Evolutionary conservation across 2,888 invertebrate species (phyloP).

Genomic region (Balanococcus diminutus): DNA sequence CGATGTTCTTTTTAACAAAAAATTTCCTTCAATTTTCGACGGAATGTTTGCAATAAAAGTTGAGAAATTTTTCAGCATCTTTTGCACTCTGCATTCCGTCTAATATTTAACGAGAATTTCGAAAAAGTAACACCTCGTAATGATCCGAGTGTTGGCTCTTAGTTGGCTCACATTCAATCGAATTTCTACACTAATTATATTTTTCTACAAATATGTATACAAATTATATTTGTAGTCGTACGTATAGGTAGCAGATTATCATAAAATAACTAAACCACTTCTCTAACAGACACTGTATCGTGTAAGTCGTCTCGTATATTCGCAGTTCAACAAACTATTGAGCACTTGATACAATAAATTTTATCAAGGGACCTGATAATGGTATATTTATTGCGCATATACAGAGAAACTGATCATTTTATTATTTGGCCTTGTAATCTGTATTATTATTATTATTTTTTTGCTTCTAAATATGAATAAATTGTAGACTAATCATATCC

Average conservation of each 20-base stretch:
- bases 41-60: not conserved
- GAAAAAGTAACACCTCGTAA: not conserved
- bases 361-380: not conserved
- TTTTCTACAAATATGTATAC: not conserved
- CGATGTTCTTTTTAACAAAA: not conserved
- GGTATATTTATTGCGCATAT: not conserved
- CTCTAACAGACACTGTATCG: not conserved
- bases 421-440: not conserved
- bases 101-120: not conserved
- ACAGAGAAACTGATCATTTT: not conserved
- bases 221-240: not conserved
- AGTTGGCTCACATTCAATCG: not conserved
- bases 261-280: not conserved
- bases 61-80: not conserved
- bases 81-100: not conserved
- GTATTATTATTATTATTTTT: not conserved
- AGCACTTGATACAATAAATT: not conserved
- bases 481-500: not conserved
- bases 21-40: not conserved
- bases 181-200: constrained; percentile 13
- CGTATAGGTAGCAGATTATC: not conserved
- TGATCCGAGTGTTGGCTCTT: not conserved
- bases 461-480: not conserved
- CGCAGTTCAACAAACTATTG: not conserved
- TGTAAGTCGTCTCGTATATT: not conserved